Conservation (phyloP, 2,888 invertebrate genomes). For the Hemicrepidius hirtus region DNA sequence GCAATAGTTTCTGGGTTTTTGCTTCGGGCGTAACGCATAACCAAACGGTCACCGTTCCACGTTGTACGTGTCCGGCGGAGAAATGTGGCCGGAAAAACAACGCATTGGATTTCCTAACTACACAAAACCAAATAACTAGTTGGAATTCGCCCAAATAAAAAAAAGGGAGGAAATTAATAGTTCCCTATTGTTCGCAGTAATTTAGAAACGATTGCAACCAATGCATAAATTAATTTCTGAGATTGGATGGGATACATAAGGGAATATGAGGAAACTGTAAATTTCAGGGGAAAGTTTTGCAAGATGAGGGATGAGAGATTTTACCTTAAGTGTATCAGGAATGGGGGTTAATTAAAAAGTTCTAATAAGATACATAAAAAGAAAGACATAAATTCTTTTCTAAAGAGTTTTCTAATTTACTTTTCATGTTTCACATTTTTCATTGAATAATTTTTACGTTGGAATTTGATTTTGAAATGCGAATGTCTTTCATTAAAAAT, state of each 20-base stretch:
- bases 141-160: slow-evolving; percentile 14
- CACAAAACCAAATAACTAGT: slow-evolving; percentile 38
- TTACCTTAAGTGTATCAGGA: too few relatives aligned
- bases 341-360: too few relatives aligned
- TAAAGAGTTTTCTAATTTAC: too few relatives aligned
- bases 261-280: too few relatives aligned
- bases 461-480: too few relatives aligned
- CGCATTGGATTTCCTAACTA: slow-evolving; percentile 31
- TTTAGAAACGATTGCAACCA: slow-evolving; percentile 13
- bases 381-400: too few relatives aligned
- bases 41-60: slow-evolving; percentile 34
- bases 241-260: background rate
- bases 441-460: too few relatives aligned
- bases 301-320: too few relatives aligned
- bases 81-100: slow-evolving; percentile 36
- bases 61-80: slow-evolving; percentile 39
- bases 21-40: slow-evolving; percentile 40
- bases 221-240: slow-evolving; percentile 19
- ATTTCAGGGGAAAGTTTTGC: too few relatives aligned
- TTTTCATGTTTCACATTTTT: too few relatives aligned
- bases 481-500: too few relatives aligned
- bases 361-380: too few relatives aligned
- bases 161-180: slow-evolving; percentile 23
- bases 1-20: slow-evolving; percentile 27
- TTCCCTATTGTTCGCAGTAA: slow-evolving; percentile 26